These are phyloP conservation scores for Prunella fulvescens DNA, from an alignment of 2,113 vertebrate genomes.

Conservation along the genomic window DNA sequence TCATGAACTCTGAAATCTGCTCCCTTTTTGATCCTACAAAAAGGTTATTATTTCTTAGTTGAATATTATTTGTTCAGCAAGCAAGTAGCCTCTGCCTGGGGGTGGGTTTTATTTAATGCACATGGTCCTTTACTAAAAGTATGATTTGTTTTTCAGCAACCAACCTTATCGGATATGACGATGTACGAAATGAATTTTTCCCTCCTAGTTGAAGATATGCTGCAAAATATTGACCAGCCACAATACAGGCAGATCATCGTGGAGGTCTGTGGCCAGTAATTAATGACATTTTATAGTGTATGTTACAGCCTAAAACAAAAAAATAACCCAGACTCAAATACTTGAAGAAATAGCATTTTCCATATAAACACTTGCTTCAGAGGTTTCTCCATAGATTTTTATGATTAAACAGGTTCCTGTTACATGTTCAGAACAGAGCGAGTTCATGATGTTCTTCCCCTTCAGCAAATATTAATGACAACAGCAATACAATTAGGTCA, in stretches of 20 bases:
- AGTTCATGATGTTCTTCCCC: background rate
- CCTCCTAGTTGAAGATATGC: constrained; percentile 93
- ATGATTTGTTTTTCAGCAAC: constrained; percentile 82
- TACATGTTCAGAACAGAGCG: background rate
- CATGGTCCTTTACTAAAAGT: background rate
- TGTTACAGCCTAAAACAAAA: background rate
- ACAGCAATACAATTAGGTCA: background rate
- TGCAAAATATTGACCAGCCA: constrained; percentile 90
- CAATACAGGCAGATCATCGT: constrained; percentile 95
- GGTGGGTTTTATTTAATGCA: background rate
- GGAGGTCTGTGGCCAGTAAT: constrained; percentile 78
- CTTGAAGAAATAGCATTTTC: background rate
- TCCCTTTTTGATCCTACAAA: background rate
- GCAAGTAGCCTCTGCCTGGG: background rate
- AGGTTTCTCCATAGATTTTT: background rate
- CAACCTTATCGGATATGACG: constrained; percentile 97
- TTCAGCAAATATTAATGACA: background rate
- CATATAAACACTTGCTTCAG: background rate
- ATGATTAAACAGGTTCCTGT: background rate
- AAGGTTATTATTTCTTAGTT: background rate
- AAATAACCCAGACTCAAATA: background rate
- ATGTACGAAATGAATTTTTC: constrained; percentile 99
- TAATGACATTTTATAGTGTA: background rate
- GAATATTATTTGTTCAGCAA: background rate
- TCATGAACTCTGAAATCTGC: background rate